Base-by-base conservation (phyloP, 1,140 invertebrate species). In the Phthorimaea operculella region DNA sequence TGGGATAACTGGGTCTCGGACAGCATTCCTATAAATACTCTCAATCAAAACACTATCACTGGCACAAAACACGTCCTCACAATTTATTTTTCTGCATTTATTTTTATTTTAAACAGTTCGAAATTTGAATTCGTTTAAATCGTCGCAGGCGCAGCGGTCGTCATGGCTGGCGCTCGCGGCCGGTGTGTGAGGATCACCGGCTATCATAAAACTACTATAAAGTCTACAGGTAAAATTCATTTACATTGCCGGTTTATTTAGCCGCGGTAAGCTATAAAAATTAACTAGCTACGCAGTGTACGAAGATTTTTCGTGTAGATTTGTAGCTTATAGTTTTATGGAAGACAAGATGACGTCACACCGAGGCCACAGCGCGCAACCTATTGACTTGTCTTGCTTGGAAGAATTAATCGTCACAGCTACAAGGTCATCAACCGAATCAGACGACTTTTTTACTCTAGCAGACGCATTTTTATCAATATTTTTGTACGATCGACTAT, bases 341-440 rank as follows among this genome's bases (percentile, higher is more conserved):
- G 21, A 49, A 63, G 59, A 59, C 60, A 59, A 51, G 52, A 62
- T 66, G 64, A 64, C 62, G 69, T 68, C 64, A 71, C 57, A 15
- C 3, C 68, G 68, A 71, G 69, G 69, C 59, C 66, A 56, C 14
- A 44, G 57, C 53, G 47, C 34, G 64, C 63, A 66, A 60, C 63
- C 63, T 66, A 69, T 59, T 63, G 58, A 57, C 54, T 61, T 58
- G 51, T 39, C 52, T 60, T 55, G 44, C 52, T 60, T 55, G 44
- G 54, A 58, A 54, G 60, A 63, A 66, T 66, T 66, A 63, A 69
- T 66, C 59, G 58, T 56, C 58, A 59, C 44, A 28, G 21, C 21
- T 6, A 28, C 62, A 70, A 70, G 67, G 67, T 64, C 60, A 16
- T 47, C 44, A 47, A 47, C 44, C 44, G 44, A 47, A 47, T 14